Evolutionary conservation across 2,797 vertebrate genomes (phyloP), one percentile per base, ranked within the genome.

Genomic region (Lithobates pipiens): DNA sequence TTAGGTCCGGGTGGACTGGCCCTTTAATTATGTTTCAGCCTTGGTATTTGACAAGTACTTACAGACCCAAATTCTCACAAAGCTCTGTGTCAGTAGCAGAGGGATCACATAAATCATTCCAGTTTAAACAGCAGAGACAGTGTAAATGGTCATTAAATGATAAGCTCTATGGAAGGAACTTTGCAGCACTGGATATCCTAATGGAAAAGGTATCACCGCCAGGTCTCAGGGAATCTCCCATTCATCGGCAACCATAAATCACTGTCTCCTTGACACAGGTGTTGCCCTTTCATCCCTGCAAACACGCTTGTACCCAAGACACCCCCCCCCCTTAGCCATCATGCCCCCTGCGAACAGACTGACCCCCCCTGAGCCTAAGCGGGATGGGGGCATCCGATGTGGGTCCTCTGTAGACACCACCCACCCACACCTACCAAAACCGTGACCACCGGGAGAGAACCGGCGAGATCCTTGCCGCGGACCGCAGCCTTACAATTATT

Each of bases 251-350:
- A 90, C 88, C 91, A 89, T 94, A 92, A 90, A 90, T 94, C 92
- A 92, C 54, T 89, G 89, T 93, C 92, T 91, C 83, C 68, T 89
- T 93, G 93, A 91, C 90, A 91, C 91, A 88, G 91, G 89, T 86
- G 88, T 87, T 92, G 90, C 88, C 91, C 91, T 88, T 89, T 91
- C 93, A 92, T 90, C 88, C 91, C 91, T 80, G 77, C 46, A 75
- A 42, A 8, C 57, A 74, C 90, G 91, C 90, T 92, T 93, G 90
- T 92, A 91, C n/a, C n/a, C n/a, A n/a, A n/a, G n/a, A n/a, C n/a
- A n/a, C n/a, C n/a, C n/a, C n/a, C n/a, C n/a, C n/a, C n/a, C n/a
- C n/a, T n/a, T n/a, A n/a, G n/a, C n/a, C n/a, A n/a, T n/a, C n/a
- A n/a, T n/a, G n/a, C n/a, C n/a, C n/a, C n/a, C n/a, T n/a, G n/a